phyloP scores from a whole-genome alignment of 2,113 vertebrate species.

The Semicossyphus pulcher region DNA sequence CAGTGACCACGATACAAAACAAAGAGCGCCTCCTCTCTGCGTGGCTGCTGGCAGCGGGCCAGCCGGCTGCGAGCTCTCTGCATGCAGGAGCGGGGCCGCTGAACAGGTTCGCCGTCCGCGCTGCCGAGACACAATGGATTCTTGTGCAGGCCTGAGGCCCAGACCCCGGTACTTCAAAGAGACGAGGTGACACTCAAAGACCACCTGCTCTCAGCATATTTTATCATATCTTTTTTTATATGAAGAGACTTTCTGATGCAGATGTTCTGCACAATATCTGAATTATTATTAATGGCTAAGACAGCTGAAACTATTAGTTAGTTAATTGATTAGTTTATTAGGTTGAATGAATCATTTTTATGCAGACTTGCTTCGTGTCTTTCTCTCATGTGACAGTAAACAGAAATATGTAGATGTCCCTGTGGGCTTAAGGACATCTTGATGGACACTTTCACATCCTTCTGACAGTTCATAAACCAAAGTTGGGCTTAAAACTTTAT shows the following conservation, averaged over 20 bases:
- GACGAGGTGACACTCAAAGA: conserved; percentile 16
- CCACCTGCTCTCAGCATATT: conserved; percentile 10
- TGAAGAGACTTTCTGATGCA: conserved; percentile 1
- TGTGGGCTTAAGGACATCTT: too few relatives aligned
- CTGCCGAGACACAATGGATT: conserved; percentile 21
- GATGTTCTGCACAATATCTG: background rate
- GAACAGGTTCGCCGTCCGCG: conserved; percentile 45
- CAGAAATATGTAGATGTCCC: too few relatives aligned
- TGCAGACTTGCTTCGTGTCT: background rate
- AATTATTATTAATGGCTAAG: fast-evolving
- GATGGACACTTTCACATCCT: too few relatives aligned
- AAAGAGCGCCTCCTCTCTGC: conserved; percentile 14
- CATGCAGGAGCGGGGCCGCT: conserved; percentile 26
- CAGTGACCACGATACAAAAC: conserved; percentile 27
- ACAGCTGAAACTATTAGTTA: too few relatives aligned
- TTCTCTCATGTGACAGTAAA: too few relatives aligned
- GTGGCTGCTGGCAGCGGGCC: conserved; percentile 23
- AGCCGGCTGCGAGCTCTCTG: conserved; percentile 13
- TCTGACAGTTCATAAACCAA: too few relatives aligned
- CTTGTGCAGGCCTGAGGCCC: background rate
- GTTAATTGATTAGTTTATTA: background rate
- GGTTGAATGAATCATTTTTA: background rate
- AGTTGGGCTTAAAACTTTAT: too few relatives aligned
- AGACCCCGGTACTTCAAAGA: conserved; percentile 47
- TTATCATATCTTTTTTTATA: background rate